phyloP scores from a whole-genome alignment of 2,888 invertebrate species.

The Balanococcus diminutus region DNA sequence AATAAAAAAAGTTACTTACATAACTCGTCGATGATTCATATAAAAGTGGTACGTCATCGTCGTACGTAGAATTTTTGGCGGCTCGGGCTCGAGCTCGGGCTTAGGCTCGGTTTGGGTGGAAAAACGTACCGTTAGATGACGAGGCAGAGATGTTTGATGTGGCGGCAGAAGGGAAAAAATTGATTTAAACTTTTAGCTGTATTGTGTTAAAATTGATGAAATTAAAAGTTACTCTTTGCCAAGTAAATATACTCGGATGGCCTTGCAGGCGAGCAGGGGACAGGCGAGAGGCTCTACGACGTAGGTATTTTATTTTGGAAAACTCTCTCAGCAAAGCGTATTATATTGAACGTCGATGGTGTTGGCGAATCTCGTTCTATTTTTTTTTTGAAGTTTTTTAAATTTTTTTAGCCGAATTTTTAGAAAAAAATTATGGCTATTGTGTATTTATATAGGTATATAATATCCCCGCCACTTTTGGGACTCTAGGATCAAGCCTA shows the following conservation, averaged over 20 bases:
- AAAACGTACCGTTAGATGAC: too few species aligned
- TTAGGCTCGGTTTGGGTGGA: background rate
- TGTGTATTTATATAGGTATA: background rate
- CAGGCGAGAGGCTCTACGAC: background rate
- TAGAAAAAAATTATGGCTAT: background rate
- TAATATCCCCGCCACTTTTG: too few species aligned
- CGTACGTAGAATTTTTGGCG: background rate
- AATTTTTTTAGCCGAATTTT: too few species aligned
- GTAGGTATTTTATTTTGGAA: background rate
- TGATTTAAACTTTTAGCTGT: background rate
- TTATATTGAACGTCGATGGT: background rate
- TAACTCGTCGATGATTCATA: slow-evolving; percentile 9
- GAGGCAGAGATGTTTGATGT: background rate
- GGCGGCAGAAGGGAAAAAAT: background rate
- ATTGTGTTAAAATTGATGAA: slow-evolving; percentile 24
- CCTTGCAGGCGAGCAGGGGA: background rate
- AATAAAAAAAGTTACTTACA: slow-evolving; percentile 31
- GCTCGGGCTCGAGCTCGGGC: background rate
- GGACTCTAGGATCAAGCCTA: too few species aligned
- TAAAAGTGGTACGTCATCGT: background rate
- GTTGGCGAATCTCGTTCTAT: background rate
- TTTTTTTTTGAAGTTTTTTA: too few species aligned
- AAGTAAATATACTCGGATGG: background rate
- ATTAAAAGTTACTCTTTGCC: slow-evolving; percentile 26
- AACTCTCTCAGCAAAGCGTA: too few species aligned